Evolutionary conservation across 2,888 invertebrate species (phyloP).

Genomic region (Eutolmus rufibarbis): DNA sequence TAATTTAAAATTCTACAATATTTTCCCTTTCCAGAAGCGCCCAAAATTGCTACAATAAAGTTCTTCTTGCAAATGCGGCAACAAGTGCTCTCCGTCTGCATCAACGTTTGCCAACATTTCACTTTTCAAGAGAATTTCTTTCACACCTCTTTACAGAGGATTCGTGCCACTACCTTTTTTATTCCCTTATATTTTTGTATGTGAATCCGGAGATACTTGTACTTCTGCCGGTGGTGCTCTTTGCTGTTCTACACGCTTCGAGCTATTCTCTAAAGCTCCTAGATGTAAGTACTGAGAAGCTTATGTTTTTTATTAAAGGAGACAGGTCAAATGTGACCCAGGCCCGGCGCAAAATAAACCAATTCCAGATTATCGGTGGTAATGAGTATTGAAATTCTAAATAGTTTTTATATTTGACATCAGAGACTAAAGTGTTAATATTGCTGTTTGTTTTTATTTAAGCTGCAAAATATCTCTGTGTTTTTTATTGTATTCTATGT

Average conservation of each 20-base stretch:
- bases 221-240: slow-evolving; percentile 87
- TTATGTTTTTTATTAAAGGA: background rate
- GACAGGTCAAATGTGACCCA: too few species aligned
- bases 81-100: slow-evolving; percentile 94
- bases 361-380: too few species aligned
- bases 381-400: too few species aligned
- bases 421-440: too few species aligned
- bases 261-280: slow-evolving; percentile 89
- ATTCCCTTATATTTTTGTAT: slow-evolving; percentile 92
- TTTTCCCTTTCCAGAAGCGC: slow-evolving; percentile 68
- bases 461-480: too few species aligned
- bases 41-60: slow-evolving; percentile 87
- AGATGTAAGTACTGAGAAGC: slow-evolving; percentile 77
- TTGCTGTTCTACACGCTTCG: slow-evolving; percentile 90
- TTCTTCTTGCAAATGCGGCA: slow-evolving; percentile 90
- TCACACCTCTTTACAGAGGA: slow-evolving; percentile 83
- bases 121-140: slow-evolving; percentile 84
- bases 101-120: slow-evolving; percentile 87
- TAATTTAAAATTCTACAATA: slow-evolving; percentile 7
- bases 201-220: slow-evolving; percentile 88
- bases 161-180: slow-evolving; percentile 96
- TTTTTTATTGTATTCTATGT: too few species aligned
- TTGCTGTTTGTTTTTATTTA: too few species aligned
- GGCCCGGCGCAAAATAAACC: too few species aligned
- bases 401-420: too few species aligned